A percentile compares a stretch with the other conserved stretches of the same genome.
Evolutionary conservation across 2,113 vertebrate genomes (phyloP).

Genomic region (Neodontobutis hainanensis): DNA sequence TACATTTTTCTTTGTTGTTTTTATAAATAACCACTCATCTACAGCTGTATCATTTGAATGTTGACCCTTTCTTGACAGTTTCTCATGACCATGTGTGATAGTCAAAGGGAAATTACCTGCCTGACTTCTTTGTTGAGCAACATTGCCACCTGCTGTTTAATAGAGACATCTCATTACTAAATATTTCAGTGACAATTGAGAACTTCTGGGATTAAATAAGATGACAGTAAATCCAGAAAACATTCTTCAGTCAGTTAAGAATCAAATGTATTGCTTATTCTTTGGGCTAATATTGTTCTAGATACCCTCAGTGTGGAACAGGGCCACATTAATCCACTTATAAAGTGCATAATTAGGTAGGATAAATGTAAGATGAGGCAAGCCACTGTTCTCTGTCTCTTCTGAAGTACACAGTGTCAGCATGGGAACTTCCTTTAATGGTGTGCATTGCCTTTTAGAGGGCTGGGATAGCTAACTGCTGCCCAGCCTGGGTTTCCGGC

Average conservation of each 20-base stretch:
- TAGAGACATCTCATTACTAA: not conserved
- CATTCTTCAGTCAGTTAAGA: no score
- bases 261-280: no score
- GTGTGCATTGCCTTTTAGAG: conserved; percentile 41
- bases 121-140: conserved; percentile 40
- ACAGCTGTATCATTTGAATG: not conserved
- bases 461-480: conserved; percentile 82
- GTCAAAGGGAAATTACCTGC: not conserved
- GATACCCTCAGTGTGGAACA: no score
- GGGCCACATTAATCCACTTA: no score
- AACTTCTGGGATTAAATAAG: no score
- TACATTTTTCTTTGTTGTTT: no score
- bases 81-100: conserved; percentile 10
- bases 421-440: conserved; percentile 47
- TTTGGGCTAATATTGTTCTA: no score
- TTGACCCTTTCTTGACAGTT: conserved; percentile 16
- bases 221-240: not conserved
- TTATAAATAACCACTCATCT: no score
- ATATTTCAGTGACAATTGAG: no score
- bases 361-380: not conserved
- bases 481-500: conserved; percentile 86
- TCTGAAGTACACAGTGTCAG: conserved; percentile 15
- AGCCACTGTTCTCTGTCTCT: conserved; percentile 23
- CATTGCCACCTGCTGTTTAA: conserved; percentile 65
- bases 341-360: no score